Evolutionary conservation across 2,888 invertebrate species (phyloP).

Genomic region (Oscheius sp.): DNA sequence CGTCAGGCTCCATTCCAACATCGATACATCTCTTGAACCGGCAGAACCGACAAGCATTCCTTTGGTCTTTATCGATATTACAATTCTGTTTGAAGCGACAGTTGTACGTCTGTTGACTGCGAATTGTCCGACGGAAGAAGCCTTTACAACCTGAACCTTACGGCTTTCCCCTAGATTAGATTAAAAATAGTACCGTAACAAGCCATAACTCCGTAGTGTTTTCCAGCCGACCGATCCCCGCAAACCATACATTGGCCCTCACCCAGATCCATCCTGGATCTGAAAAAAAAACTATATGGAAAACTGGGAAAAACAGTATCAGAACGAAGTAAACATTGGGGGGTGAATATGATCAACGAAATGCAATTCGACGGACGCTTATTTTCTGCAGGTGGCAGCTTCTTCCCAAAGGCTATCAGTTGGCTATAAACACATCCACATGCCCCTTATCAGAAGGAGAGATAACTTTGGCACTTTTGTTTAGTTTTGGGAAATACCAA

Average conservation of each 20-base stretch:
- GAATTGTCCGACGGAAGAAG: slow-evolving; percentile 67
- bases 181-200: slow-evolving; percentile 58
- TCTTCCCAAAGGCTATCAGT: neutral
- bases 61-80: slow-evolving; percentile 66
- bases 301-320: neutral
- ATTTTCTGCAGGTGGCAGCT: slow-evolving; percentile 2
- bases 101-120: slow-evolving; percentile 61
- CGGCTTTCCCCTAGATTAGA: too few relatives aligned
- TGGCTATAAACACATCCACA: slow-evolving; percentile 20
- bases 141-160: slow-evolving; percentile 57
- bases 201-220: slow-evolving; percentile 67
- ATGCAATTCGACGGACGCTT: neutral
- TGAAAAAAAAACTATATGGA: neutral
- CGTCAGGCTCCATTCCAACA: slow-evolving; percentile 68
- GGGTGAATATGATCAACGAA: neutral
- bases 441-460: slow-evolving; percentile 14
- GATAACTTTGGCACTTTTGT: too few relatives aligned
- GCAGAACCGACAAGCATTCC: slow-evolving; percentile 67
- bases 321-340: neutral
- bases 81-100: slow-evolving; percentile 65
- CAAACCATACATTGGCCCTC: slow-evolving; percentile 60
- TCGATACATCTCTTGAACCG: slow-evolving; percentile 66
- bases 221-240: slow-evolving; percentile 66
- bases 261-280: slow-evolving; percentile 28
- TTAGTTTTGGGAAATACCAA: too few relatives aligned